These are phyloP conservation scores for Perithous albicinctus DNA, from an alignment of 2,888 invertebrate genomes.

Conservation along the genomic window DNA sequence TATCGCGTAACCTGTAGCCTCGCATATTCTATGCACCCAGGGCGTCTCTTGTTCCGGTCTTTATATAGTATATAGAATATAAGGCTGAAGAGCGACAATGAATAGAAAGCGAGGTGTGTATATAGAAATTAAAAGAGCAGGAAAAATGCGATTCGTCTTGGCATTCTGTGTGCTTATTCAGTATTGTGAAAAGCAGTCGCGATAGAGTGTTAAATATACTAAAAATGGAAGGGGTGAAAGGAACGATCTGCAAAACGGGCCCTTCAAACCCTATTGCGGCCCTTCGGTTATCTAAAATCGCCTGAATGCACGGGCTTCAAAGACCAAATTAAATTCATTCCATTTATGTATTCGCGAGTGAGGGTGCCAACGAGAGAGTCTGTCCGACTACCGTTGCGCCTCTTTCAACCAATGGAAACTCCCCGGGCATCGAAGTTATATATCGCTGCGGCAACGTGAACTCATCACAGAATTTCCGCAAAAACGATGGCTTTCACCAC, in stretches of 20 bases:
- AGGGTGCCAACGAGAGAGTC: conserved; percentile 23
- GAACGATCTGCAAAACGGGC: conserved; percentile 35
- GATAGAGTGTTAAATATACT: conserved; percentile 21
- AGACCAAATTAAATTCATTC: conserved; percentile 36
- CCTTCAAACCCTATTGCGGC: conserved; percentile 6
- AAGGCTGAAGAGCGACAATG: conserved; percentile 4
- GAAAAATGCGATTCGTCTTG: conserved; percentile 20
- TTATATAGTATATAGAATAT: conserved; percentile 12
- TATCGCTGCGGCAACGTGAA: conserved; percentile 49
- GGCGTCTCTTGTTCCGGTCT: conserved; percentile 20
- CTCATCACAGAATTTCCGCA: conserved; percentile 42
- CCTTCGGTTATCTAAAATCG: conserved; percentile 18
- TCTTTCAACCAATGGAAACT: conserved; percentile 37
- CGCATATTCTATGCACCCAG: conserved; percentile 40
- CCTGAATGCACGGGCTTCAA: conserved; percentile 34
- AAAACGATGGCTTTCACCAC: conserved; percentile 48
- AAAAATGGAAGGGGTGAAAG: conserved; percentile 7
- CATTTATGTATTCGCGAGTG: conserved; percentile 27
- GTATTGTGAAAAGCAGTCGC: conserved; percentile 14
- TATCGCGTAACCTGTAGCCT: conserved; percentile 57
- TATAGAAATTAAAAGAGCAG: conserved; percentile 10
- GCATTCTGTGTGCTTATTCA: conserved; percentile 28
- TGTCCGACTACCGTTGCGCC: not conserved
- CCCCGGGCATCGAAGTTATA: conserved; percentile 36
- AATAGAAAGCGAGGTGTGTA: conserved; percentile 12